These are phyloP conservation scores for Microtus oregoni DNA, from an alignment of 2,113 vertebrate genomes.

Conservation along the genomic window DNA sequence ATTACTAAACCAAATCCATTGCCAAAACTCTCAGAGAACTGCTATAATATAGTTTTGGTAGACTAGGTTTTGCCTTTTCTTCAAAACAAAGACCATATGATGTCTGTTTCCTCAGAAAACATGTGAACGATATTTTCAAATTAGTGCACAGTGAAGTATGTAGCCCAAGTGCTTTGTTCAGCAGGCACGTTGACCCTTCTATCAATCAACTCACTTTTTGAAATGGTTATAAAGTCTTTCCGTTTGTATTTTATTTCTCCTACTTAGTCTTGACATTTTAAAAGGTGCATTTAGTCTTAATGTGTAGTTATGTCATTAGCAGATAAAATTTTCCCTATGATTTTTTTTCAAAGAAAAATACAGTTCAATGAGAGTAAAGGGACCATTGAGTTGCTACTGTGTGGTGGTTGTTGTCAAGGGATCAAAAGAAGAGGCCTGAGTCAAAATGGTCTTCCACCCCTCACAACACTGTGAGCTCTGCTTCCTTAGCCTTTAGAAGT, in stretches of 20 bases:
- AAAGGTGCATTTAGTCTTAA: slow-evolving; percentile 48
- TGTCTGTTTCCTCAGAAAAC: slow-evolving; percentile 23
- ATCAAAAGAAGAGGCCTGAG: background rate
- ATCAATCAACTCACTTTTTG: background rate
- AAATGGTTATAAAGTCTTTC: slow-evolving; percentile 52
- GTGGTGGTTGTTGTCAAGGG: background rate
- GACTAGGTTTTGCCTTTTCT: background rate
- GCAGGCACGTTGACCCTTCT: background rate
- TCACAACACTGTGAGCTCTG: background rate
- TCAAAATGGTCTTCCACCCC: slow-evolving; percentile 11
- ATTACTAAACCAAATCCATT: slow-evolving; percentile 26
- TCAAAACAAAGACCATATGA: slow-evolving; percentile 11
- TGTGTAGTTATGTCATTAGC: slow-evolving; percentile 55
- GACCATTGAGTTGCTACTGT: background rate
- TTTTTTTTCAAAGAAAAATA: slow-evolving; percentile 57
- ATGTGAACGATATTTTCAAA: slow-evolving; percentile 2
- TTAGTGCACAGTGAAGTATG: background rate
- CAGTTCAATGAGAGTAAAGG: slow-evolving; percentile 14
- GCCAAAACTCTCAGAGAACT: slow-evolving; percentile 31
- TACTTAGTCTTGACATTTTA: slow-evolving; percentile 58
- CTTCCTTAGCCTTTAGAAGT: background rate
- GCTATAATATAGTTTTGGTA: background rate
- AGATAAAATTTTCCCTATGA: slow-evolving; percentile 47
- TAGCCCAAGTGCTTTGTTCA: background rate
- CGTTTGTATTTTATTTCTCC: slow-evolving; percentile 20